A percentile compares a stretch with the other conserved stretches of the same genome.
phyloP scores from a whole-genome alignment of 1,140 invertebrate genomes.

The Nixonia krombeini region DNA sequence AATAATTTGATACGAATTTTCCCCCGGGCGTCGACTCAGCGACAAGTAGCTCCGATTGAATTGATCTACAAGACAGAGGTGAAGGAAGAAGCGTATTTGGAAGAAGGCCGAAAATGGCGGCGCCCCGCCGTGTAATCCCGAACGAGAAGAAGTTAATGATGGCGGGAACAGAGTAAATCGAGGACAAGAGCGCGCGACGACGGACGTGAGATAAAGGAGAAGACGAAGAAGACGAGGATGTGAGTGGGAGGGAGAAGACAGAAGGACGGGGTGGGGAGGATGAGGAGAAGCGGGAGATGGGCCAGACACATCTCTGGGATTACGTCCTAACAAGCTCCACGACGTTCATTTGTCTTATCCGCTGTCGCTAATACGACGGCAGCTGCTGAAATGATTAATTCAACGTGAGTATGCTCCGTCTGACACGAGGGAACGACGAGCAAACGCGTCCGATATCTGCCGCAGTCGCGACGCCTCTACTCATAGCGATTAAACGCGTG shows the following conservation, averaged over 20 bases:
- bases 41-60: no score
- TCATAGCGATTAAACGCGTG: constrained; percentile 39
- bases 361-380: constrained; percentile 69
- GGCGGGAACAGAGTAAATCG: no score
- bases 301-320: constrained; percentile 68
- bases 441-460: constrained; percentile 23
- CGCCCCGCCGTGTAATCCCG: constrained; percentile 59
- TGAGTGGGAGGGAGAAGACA: constrained; percentile 29
- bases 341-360: constrained; percentile 72
- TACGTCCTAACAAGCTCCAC: constrained; percentile 71
- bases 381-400: constrained; percentile 72
- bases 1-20: no score
- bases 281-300: constrained; percentile 43
- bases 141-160: constrained; percentile 62
- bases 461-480: constrained; percentile 15
- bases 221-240: constrained; percentile 36
- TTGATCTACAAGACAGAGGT: no score
- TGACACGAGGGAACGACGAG: constrained; percentile 20
- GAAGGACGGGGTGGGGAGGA: constrained; percentile 10
- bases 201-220: constrained; percentile 14
- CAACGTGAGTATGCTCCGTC: constrained; percentile 48
- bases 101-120: not conserved
- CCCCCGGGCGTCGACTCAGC: no score
- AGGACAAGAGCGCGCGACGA: constrained; percentile 25
- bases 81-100: not conserved